Percentiles rank a stretch among this genome's conserved stretches.
These are phyloP conservation scores for Macroteleia sp. DNA, from an alignment of 2,888 invertebrate species.

Conservation along the genomic window DNA sequence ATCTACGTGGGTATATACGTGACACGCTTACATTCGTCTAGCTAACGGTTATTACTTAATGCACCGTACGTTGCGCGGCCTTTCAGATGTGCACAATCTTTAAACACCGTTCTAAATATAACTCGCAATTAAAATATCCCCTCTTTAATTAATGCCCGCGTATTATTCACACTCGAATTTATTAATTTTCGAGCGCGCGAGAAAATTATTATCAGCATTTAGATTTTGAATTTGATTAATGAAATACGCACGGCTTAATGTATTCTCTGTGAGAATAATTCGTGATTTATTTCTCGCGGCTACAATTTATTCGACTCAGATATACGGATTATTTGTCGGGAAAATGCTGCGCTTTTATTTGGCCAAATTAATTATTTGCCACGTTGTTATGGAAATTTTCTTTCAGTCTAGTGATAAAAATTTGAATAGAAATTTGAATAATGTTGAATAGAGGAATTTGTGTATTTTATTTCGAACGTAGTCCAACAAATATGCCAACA, in stretches of 20 bases:
- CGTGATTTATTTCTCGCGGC: slow-evolving; percentile 37
- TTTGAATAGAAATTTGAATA: slow-evolving; percentile 9
- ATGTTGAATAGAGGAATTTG: neutral
- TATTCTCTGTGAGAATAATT: slow-evolving; percentile 47
- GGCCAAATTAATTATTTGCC: slow-evolving; percentile 21
- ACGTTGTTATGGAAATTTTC: slow-evolving; percentile 47
- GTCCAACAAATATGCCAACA: slow-evolving; percentile 13
- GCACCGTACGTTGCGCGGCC: slow-evolving; percentile 52
- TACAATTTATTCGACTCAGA: slow-evolving; percentile 36
- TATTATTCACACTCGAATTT: slow-evolving; percentile 24
- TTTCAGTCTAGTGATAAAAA: slow-evolving; percentile 7
- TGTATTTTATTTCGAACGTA: neutral
- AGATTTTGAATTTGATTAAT: slow-evolving; percentile 48
- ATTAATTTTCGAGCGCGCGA: slow-evolving; percentile 33
- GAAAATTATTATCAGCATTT: slow-evolving; percentile 42
- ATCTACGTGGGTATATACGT: slow-evolving; percentile 60
- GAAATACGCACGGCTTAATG: slow-evolving; percentile 28
- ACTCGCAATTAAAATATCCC: slow-evolving; percentile 47
- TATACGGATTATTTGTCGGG: slow-evolving; percentile 38
- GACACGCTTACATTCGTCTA: slow-evolving; percentile 60
- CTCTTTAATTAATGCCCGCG: slow-evolving; percentile 27
- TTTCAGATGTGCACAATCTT: slow-evolving; percentile 55
- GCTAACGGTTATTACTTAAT: slow-evolving; percentile 66
- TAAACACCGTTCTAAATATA: slow-evolving; percentile 42
- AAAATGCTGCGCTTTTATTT: slow-evolving; percentile 39